These are phyloP conservation scores for Neria commutata DNA, from an alignment of 2,888 invertebrate species.

Conservation along the genomic window DNA sequence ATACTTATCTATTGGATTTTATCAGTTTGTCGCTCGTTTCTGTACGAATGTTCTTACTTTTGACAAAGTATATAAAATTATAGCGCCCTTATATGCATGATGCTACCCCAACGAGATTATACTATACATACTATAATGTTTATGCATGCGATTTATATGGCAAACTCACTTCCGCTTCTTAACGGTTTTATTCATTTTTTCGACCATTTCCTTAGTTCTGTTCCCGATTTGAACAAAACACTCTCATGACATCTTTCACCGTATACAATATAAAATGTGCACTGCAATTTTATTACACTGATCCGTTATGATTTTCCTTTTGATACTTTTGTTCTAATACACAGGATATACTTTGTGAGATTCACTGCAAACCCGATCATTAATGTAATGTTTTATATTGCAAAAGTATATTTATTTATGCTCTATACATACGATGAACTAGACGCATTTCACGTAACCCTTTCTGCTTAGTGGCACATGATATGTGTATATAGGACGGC, in stretches of 20 bases:
- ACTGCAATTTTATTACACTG: too few relatives aligned
- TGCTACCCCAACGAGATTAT: too few relatives aligned
- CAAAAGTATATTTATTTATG: background rate
- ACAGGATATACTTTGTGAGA: background rate
- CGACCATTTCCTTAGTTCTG: background rate
- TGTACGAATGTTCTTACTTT: background rate
- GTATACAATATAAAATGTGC: background rate
- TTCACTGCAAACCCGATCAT: background rate
- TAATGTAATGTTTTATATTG: constrained; percentile 12
- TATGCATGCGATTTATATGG: too few relatives aligned
- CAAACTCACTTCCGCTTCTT: background rate
- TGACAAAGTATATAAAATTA: too few relatives aligned
- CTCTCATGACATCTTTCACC: background rate
- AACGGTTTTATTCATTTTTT: background rate
- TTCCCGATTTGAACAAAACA: background rate
- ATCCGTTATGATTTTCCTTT: background rate
- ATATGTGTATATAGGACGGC: too few relatives aligned
- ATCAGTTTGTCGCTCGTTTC: too few relatives aligned
- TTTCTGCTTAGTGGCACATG: too few relatives aligned
- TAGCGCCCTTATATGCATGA: too few relatives aligned
- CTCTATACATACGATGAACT: background rate
- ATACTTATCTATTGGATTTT: constrained; percentile 9
- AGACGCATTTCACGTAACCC: constrained; percentile 12
- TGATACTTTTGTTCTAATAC: background rate
- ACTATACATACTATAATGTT: too few relatives aligned